phyloP scores from a whole-genome alignment of 2,797 vertebrate genomes.

The Trachurus trachurus region DNA sequence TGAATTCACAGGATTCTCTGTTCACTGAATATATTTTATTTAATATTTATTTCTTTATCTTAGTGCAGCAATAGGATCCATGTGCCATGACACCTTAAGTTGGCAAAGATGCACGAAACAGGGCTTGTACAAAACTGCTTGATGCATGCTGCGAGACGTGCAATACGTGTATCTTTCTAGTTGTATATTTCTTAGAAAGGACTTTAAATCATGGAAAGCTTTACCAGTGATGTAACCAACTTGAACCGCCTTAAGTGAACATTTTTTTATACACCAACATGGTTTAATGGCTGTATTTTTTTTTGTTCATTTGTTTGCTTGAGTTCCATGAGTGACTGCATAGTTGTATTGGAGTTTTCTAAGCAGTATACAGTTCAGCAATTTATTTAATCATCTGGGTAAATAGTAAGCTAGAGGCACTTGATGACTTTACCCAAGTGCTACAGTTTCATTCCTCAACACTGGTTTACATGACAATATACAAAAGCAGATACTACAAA shows the following conservation, averaged over 20 bases:
- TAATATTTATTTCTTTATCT: slow-evolving; percentile 36
- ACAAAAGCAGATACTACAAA: slow-evolving; percentile 7
- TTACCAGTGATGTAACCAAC: slow-evolving; percentile 61
- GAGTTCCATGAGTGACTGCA: slow-evolving; percentile 12
- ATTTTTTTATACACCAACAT: slow-evolving; percentile 48
- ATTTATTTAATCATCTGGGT: slow-evolving; percentile 13
- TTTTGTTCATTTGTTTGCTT: slow-evolving; percentile 25
- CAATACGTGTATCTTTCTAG: slow-evolving; percentile 24
- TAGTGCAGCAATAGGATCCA: slow-evolving; percentile 45
- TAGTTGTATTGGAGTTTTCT: slow-evolving; percentile 2
- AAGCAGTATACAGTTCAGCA: slow-evolving; percentile 26
- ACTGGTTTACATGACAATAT: slow-evolving; percentile 10
- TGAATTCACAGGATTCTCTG: slow-evolving; percentile 26
- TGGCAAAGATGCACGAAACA: slow-evolving; percentile 47
- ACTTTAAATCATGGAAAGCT: slow-evolving; percentile 49
- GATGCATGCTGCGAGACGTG: slow-evolving; percentile 39
- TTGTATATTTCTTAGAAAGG: slow-evolving; percentile 37
- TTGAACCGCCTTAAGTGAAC: slow-evolving; percentile 72
- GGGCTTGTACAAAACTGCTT: slow-evolving; percentile 44
- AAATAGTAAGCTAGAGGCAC: slow-evolving; percentile 6
- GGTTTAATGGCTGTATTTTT: slow-evolving; percentile 33
- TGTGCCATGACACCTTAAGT: slow-evolving; percentile 69
- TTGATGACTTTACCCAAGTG: not conserved
- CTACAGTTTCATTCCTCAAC: not conserved
- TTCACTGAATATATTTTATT: slow-evolving; percentile 19